phyloP scores from a whole-genome alignment of 2,888 invertebrate genomes.

The Prenolepis imparis region DNA sequence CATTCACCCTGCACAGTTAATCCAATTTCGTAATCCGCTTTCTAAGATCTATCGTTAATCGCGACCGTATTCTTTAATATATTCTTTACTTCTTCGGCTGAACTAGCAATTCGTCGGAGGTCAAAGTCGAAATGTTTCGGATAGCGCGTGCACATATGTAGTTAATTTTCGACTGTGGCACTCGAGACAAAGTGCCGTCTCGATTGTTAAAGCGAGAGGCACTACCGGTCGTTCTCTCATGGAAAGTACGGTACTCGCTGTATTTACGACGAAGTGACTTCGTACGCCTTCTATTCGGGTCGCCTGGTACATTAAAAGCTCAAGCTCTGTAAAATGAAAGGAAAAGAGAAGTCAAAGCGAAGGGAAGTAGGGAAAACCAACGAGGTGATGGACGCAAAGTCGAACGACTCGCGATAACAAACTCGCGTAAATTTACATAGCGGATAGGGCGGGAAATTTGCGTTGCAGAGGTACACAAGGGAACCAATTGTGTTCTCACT shows the following conservation, averaged over 20 bases:
- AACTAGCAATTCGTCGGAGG: conserved; percentile 13
- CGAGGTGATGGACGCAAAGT: conserved; percentile 33
- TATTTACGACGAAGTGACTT: conserved; percentile 52
- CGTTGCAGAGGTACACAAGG: conserved; percentile 1
- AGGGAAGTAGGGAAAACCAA: conserved; percentile 38
- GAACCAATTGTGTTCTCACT: conserved; percentile 3
- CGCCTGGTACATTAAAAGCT: conserved; percentile 55
- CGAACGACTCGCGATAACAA: conserved; percentile 45
- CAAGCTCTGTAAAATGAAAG: conserved; percentile 37
- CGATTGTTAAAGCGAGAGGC: conserved; percentile 50
- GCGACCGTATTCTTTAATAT: conserved; percentile 25
- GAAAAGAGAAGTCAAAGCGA: conserved; percentile 41
- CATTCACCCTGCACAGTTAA: neutral
- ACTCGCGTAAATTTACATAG: conserved; percentile 49
- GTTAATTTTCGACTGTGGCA: conserved; percentile 33
- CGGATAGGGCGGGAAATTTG: conserved; percentile 26
- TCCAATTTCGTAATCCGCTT: neutral
- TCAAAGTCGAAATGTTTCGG: conserved; percentile 45
- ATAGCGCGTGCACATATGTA: conserved; percentile 24
- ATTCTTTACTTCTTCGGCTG: neutral
- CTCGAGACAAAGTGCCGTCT: conserved; percentile 44
- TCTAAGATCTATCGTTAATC: conserved; percentile 24
- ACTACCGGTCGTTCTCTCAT: conserved; percentile 42
- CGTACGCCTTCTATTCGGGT: conserved; percentile 41
- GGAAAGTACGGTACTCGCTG: conserved; percentile 36